A percentile compares a stretch with the other conserved stretches of the same genome.
phyloP scores from a whole-genome alignment of 2,113 vertebrate genomes.

The Solenodon paradoxus region DNA sequence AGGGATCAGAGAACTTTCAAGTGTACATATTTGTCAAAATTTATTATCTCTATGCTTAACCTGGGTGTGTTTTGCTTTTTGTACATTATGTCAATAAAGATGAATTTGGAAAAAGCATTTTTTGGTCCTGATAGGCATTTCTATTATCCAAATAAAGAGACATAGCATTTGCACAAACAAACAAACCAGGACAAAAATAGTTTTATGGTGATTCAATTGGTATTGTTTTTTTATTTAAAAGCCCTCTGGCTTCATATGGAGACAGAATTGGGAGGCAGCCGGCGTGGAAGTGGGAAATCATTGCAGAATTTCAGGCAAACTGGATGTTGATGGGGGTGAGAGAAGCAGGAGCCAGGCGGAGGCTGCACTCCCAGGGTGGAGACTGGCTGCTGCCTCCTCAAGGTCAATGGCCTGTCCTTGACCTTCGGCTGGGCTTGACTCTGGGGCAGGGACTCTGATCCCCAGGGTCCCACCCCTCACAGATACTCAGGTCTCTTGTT shows the following conservation, averaged over 20 bases:
- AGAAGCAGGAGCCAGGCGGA: background rate
- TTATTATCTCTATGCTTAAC: background rate
- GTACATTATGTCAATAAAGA: background rate
- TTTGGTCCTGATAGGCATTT: background rate
- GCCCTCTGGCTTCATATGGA: background rate
- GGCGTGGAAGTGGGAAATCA: background rate
- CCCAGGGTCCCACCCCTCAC: background rate
- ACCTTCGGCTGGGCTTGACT: background rate
- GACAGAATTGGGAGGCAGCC: background rate
- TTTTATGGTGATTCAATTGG: background rate
- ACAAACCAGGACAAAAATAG: conserved; percentile 2
- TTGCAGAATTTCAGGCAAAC: fast-evolving
- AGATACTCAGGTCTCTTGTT: too few species aligned
- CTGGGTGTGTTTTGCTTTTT: background rate
- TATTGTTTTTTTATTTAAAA: background rate
- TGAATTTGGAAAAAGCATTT: background rate
- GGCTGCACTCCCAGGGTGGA: too few species aligned
- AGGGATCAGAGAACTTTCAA: background rate
- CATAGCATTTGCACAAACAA: background rate
- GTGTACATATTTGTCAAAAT: too few species aligned
- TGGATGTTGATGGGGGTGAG: background rate
- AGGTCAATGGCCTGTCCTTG: too few species aligned
- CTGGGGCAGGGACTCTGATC: too few species aligned
- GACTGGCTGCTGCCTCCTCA: background rate
- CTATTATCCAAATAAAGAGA: conserved; percentile 4